A percentile compares a stretch with the other conserved stretches of the same genome.
Conservation (phyloP, 2,888 invertebrate species). For the Imbricaverruca yamaguchii region DNA sequence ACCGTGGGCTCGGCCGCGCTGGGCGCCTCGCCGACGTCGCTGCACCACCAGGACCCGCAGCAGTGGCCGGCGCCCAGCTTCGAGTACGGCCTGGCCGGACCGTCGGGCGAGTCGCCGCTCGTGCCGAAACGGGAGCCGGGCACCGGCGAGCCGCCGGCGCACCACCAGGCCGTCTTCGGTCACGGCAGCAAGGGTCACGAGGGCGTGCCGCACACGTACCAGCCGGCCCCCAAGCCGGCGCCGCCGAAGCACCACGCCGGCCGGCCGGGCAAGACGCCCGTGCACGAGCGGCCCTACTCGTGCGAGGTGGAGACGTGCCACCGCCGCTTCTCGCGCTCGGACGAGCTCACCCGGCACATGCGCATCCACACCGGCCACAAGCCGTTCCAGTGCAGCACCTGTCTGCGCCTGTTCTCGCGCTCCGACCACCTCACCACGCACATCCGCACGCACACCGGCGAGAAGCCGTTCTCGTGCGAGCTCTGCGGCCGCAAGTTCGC, state of each 20-base stretch:
- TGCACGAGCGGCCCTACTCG: constrained; percentile 95
- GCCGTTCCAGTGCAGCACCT: constrained; percentile 96
- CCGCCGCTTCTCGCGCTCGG: constrained; percentile 90
- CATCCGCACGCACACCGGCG: constrained; percentile 57
- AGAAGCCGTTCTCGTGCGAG: constrained; percentile 98
- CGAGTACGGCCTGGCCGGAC: too few relatives aligned
- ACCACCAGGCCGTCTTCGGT: too few relatives aligned
- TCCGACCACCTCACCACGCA: constrained; percentile 99
- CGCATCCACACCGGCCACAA: constrained; percentile 98
- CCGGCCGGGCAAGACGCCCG: constrained; percentile 93
- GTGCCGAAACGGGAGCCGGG: too few relatives aligned
- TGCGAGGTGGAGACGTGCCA: constrained; percentile 97
- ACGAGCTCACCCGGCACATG: constrained; percentile 96
- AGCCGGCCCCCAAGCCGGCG: constrained; percentile 72
- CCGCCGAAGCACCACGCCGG: constrained; percentile 95
- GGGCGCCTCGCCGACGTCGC: too few relatives aligned
- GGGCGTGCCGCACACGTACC: too few relatives aligned
- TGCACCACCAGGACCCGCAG: too few relatives aligned
- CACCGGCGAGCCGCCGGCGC: too few relatives aligned
- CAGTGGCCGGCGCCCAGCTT: too few relatives aligned
- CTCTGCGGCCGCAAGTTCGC: constrained; percentile 97
- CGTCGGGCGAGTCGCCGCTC: too few relatives aligned
- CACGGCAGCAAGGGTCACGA: too few relatives aligned
- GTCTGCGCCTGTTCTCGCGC: constrained; percentile 94
- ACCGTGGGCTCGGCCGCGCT: too few relatives aligned